Evolutionary conservation across 2,113 vertebrate genomes (phyloP).

Genomic region (Collichthys lucidus): DNA sequence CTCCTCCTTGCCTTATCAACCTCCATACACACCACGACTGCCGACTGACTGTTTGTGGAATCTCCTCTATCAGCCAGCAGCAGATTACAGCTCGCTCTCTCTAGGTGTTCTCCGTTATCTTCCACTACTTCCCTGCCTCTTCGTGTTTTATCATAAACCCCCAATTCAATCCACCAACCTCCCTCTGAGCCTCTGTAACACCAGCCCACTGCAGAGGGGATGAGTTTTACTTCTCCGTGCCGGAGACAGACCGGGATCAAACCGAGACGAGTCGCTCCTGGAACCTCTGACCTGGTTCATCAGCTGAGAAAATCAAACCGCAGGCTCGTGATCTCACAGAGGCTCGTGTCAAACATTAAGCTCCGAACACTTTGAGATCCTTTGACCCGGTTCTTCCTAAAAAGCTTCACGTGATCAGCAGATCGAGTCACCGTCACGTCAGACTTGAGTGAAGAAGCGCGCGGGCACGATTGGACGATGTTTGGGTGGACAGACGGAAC

Average conservation of each 20-base stretch:
- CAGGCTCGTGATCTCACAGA: background rate
- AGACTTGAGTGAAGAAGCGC: too few relatives aligned
- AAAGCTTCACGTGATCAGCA: too few relatives aligned
- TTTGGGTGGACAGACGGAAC: too few relatives aligned
- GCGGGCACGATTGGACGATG: too few relatives aligned
- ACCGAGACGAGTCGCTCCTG: background rate
- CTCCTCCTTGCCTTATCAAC: slow-evolving; percentile 35
- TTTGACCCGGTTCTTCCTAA: background rate
- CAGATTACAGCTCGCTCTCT: slow-evolving; percentile 31
- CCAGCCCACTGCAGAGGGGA: background rate
- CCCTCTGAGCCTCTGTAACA: background rate
- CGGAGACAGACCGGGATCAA: slow-evolving; percentile 24
- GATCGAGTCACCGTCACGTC: too few relatives aligned
- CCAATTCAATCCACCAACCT: background rate
- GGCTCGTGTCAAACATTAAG: background rate
- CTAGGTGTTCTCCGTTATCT: slow-evolving; percentile 46
- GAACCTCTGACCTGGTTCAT: slow-evolving; percentile 19
- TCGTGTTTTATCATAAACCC: slow-evolving; percentile 30
- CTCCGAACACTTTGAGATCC: background rate
- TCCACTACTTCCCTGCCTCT: slow-evolving; percentile 3
- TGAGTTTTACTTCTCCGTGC: background rate
- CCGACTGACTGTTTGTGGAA: background rate
- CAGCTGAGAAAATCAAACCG: slow-evolving; percentile 11
- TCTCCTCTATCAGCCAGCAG: background rate
- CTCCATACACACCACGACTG: background rate